A percentile compares a stretch with the other conserved stretches of the same genome.
Evolutionary conservation across 1,140 invertebrate species (phyloP).

Genomic region (Drosophila ogumai): DNA sequence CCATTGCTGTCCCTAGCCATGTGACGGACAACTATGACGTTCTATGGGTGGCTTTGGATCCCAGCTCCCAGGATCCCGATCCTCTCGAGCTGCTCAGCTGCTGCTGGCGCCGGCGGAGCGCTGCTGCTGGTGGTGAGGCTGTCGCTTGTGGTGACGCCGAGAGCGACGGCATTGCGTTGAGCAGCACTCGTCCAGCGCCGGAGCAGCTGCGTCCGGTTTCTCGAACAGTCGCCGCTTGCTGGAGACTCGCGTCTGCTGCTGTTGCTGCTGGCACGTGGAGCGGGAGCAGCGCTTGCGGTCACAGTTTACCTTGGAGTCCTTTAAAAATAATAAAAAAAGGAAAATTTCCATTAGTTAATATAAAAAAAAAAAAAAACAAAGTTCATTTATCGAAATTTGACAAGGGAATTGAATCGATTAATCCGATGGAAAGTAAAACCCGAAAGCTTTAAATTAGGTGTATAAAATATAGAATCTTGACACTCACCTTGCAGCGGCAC

Average conservation of each 20-base stretch:
- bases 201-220: conserved; percentile 63
- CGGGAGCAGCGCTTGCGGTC: conserved; percentile 91
- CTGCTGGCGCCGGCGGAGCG: conserved; percentile 30
- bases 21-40: conserved; percentile 31
- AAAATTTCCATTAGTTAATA: conserved; percentile 34
- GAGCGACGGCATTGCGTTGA: conserved; percentile 86
- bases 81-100: conserved; percentile 32
- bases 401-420: background rate
- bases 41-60: conserved; percentile 21
- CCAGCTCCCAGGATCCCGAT: conserved; percentile 17
- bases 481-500: conserved; percentile 93
- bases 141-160: conserved; percentile 85
- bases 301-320: conserved; percentile 93
- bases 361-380: conserved; percentile 9
- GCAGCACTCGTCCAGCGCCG: conserved; percentile 86
- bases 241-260: conserved; percentile 85
- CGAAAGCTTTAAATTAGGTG: too few species aligned
- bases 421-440: background rate
- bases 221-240: conserved; percentile 82
- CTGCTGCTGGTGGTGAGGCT: conserved; percentile 64
- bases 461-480: background rate
- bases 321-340: conserved; percentile 71
- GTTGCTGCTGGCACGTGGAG: conserved; percentile 88
- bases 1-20: conserved; percentile 35
- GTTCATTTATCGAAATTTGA: background rate